Evolutionary conservation across 2,113 vertebrate species (phyloP).

Genomic region (Uria aalge): DNA sequence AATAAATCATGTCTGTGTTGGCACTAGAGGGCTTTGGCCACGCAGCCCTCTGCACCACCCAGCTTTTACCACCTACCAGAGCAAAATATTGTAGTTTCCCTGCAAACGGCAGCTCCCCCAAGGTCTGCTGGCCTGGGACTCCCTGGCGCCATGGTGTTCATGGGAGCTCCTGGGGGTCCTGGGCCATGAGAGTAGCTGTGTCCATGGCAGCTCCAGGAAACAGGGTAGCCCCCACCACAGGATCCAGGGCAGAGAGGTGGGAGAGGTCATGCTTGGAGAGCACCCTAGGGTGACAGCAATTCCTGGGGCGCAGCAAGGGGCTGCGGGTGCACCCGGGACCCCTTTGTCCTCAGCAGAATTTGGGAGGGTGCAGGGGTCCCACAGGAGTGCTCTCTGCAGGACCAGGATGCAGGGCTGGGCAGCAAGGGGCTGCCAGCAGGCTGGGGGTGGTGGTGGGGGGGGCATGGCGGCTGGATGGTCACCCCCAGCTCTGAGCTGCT

Average conservation of each 20-base stretch:
- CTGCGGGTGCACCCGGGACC: neutral
- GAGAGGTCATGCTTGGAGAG: neutral
- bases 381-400: neutral
- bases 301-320: neutral
- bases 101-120: rapidly evolving
- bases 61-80: neutral
- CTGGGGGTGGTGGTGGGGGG: neutral
- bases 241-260: neutral
- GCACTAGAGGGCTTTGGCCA: neutral
- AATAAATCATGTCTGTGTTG: neutral
- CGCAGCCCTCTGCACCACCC: rapidly evolving
- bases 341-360: neutral
- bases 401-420: neutral
- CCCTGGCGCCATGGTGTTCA: neutral
- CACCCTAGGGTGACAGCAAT: neutral
- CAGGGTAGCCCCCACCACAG: neutral
- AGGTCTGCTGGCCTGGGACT: neutral
- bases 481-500: neutral
- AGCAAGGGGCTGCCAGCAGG: neutral
- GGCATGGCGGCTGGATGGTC: neutral
- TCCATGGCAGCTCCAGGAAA: neutral
- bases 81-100: neutral
- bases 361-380: neutral
- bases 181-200: neutral
- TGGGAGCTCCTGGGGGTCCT: neutral